phyloP scores from a whole-genome alignment of 2,113 vertebrate species.

The Antechinus flavipes region DNA sequence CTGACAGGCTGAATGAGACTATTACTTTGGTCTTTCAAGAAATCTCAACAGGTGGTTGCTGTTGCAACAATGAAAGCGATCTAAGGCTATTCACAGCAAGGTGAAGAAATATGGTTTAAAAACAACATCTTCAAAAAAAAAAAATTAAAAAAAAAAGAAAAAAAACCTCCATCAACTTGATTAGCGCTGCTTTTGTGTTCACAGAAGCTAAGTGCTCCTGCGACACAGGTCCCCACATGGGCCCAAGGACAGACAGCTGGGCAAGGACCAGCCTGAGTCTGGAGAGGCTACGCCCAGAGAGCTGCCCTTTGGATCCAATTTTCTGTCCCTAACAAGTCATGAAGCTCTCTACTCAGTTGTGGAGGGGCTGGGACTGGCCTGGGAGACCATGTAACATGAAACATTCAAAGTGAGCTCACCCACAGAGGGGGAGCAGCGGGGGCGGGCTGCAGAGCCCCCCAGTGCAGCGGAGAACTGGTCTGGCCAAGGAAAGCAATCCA shows the following conservation, averaged over 20 bases:
- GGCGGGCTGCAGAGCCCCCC: background rate
- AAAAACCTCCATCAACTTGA: too few species aligned
- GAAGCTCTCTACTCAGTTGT: background rate
- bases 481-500: background rate
- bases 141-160: too few species aligned
- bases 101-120: background rate
- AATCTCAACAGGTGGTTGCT: background rate
- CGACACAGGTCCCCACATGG: background rate
- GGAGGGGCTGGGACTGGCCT: background rate
- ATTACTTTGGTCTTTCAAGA: background rate
- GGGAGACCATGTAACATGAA: background rate
- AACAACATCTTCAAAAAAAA: background rate
- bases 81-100: background rate
- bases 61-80: too few species aligned
- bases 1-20: background rate
- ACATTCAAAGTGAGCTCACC: background rate
- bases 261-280: background rate
- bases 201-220: too few species aligned
- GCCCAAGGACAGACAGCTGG: background rate
- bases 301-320: background rate
- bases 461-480: background rate
- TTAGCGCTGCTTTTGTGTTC: background rate
- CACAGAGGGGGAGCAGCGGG: background rate
- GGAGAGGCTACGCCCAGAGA: background rate
- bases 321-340: background rate